These are phyloP conservation scores for Spinibarbus caldwelli DNA, from an alignment of 2,797 vertebrate genomes.

Conservation along the genomic window DNA sequence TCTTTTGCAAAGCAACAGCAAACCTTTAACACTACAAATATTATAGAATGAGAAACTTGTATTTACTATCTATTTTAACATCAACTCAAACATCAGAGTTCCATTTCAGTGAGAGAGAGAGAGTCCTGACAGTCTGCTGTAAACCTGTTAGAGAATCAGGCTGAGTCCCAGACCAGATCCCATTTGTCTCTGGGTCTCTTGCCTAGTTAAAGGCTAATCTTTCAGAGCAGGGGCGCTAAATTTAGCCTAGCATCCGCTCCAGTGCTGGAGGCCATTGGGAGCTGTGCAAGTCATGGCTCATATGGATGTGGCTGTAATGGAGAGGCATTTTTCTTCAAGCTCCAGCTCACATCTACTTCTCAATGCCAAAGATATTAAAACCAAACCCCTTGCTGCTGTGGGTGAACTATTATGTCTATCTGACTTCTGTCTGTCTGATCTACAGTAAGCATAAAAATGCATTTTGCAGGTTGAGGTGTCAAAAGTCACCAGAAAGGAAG, in stretches of 20 bases:
- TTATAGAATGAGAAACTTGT: constrained; percentile 3
- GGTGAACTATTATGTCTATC: constrained; percentile 6
- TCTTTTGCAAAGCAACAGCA: background rate
- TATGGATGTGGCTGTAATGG: constrained; percentile 75
- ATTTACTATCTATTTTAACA: background rate
- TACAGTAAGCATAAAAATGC: background rate
- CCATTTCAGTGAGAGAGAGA: constrained; percentile 4
- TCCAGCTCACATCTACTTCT: constrained; percentile 54
- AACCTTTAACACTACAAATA: background rate
- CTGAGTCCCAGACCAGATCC: constrained; percentile 44
- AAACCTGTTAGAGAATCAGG: constrained; percentile 44
- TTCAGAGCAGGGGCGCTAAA: constrained; percentile 71
- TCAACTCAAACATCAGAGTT: background rate
- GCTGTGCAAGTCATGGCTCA: constrained; percentile 70
- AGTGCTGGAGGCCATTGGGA: constrained; percentile 65
- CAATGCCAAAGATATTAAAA: constrained; percentile 8
- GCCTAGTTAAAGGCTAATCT: constrained; percentile 68
- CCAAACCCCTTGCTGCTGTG: constrained; percentile 10
- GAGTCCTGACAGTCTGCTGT: constrained; percentile 25
- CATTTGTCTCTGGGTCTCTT: constrained; percentile 58
- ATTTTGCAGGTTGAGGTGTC: constrained; percentile 31
- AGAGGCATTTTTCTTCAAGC: constrained; percentile 70
- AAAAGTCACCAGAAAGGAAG: background rate
- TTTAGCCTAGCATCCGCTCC: constrained; percentile 69
- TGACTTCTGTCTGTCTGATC: background rate